Conservation (phyloP, 2,113 vertebrate species). For the Festucalex cinctus region DNA sequence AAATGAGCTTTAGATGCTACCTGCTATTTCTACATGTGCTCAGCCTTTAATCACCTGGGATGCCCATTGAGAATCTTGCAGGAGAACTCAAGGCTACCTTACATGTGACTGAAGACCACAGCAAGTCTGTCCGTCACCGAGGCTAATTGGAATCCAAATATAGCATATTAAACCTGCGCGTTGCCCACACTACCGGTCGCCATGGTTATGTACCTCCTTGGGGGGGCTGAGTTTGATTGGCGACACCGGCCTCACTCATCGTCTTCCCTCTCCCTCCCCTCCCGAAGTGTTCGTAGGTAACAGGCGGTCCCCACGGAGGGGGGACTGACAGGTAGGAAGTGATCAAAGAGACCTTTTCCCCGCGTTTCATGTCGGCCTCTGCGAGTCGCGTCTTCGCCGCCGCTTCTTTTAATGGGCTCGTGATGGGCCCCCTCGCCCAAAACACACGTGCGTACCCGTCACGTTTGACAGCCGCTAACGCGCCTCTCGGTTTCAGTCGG, state of each 20-base stretch:
- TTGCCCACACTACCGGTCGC: slow-evolving; percentile 49
- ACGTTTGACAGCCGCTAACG: slow-evolving; percentile 52
- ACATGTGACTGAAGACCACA: slow-evolving; percentile 28
- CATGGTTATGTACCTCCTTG: slow-evolving; percentile 56
- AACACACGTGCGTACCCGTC: slow-evolving; percentile 24
- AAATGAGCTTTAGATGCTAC: slow-evolving; percentile 4
- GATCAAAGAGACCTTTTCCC: slow-evolving; percentile 70
- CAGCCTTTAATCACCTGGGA: slow-evolving; percentile 30
- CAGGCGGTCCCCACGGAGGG: slow-evolving; percentile 64
- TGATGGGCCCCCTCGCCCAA: slow-evolving; percentile 34
- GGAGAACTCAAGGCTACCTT: background rate
- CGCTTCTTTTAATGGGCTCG: slow-evolving; percentile 52
- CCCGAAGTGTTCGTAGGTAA: slow-evolving; percentile 51
- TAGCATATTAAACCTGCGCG: slow-evolving; percentile 55
- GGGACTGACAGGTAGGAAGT: slow-evolving; percentile 71
- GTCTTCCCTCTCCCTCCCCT: slow-evolving; percentile 13
- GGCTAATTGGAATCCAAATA: slow-evolving; percentile 65
- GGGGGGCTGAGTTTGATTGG: slow-evolving; percentile 47
- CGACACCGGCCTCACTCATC: slow-evolving; percentile 42
- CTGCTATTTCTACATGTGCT: slow-evolving; percentile 9
- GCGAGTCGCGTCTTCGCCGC: slow-evolving; percentile 55
- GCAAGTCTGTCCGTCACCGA: slow-evolving; percentile 35
- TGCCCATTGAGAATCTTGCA: background rate
- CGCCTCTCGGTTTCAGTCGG: slow-evolving; percentile 36
- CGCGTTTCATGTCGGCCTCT: slow-evolving; percentile 67